Evolutionary conservation across 2,888 invertebrate genomes (phyloP).

Genomic region (Aplocera efformata): DNA sequence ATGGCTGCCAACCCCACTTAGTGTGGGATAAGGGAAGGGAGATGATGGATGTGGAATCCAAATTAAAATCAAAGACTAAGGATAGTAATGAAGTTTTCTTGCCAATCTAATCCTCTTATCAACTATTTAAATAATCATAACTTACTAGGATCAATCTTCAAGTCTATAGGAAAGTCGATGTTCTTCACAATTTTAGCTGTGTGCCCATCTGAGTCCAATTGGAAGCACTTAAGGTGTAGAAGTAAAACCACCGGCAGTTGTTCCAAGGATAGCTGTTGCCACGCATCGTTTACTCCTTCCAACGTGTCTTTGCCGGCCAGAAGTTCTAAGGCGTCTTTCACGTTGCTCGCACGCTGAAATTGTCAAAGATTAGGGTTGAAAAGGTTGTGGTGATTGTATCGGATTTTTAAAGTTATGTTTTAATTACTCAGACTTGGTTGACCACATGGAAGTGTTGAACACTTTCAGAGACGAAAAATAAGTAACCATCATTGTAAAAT

Average conservation of each 20-base stretch:
- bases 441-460: conserved; percentile 36
- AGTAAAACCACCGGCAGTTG: conserved; percentile 93
- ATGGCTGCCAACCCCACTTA: too few species aligned
- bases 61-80: too few species aligned
- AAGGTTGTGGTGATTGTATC: background rate
- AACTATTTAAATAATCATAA: conserved; percentile 62
- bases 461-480: conserved; percentile 54
- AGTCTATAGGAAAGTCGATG: conserved; percentile 92
- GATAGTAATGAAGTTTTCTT: too few species aligned
- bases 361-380: background rate
- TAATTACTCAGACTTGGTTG: conserved; percentile 38
- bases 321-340: conserved; percentile 92
- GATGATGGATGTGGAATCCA: too few species aligned
- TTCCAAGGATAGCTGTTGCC: conserved; percentile 94
- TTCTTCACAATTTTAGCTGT: conserved; percentile 95
- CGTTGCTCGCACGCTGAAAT: conserved; percentile 87
- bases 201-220: conserved; percentile 92
- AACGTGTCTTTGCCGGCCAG: conserved; percentile 91
- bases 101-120: too few species aligned
- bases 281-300: conserved; percentile 94
- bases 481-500: conserved; percentile 40
- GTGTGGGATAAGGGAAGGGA: too few species aligned
- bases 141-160: conserved; percentile 93
- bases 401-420: too few species aligned
- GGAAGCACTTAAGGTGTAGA: conserved; percentile 96